A percentile compares a stretch with the other conserved stretches of the same genome.
These are phyloP conservation scores for Aselliscus stoliczkanus DNA, from an alignment of 2,797 vertebrate species.

Conservation along the genomic window DNA sequence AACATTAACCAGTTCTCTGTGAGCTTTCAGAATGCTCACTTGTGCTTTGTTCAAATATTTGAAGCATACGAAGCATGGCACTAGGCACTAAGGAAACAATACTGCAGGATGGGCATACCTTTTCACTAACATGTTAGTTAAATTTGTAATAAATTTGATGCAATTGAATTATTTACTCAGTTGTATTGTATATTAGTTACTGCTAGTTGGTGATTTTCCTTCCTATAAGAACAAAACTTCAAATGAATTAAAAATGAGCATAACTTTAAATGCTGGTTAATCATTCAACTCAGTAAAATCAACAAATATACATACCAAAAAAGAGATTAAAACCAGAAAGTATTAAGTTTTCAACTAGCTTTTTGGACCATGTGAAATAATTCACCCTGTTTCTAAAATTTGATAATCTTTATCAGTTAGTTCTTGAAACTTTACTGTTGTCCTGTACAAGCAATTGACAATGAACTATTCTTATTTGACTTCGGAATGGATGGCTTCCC, in stretches of 20 bases:
- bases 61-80: background rate
- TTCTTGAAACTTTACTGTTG: background rate
- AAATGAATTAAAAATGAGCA: background rate
- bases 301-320: background rate
- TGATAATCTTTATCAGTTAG: background rate
- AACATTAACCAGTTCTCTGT: background rate
- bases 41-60: background rate
- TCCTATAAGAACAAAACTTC: background rate
- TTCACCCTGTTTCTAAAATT: background rate
- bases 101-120: background rate
- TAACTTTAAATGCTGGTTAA: background rate
- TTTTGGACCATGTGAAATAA: background rate
- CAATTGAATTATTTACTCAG: background rate
- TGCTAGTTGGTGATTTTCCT: background rate
- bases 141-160: constrained; percentile 2
- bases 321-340: background rate
- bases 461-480: background rate
- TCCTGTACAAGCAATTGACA: background rate
- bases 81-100: background rate
- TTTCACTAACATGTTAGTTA: background rate
- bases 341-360: background rate
- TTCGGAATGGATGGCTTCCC: background rate
- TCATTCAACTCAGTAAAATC: background rate
- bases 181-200: background rate
- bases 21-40: background rate